These are phyloP conservation scores for Phocides pigmalion DNA, from an alignment of 1,140 invertebrate genomes.

Conservation along the genomic window DNA sequence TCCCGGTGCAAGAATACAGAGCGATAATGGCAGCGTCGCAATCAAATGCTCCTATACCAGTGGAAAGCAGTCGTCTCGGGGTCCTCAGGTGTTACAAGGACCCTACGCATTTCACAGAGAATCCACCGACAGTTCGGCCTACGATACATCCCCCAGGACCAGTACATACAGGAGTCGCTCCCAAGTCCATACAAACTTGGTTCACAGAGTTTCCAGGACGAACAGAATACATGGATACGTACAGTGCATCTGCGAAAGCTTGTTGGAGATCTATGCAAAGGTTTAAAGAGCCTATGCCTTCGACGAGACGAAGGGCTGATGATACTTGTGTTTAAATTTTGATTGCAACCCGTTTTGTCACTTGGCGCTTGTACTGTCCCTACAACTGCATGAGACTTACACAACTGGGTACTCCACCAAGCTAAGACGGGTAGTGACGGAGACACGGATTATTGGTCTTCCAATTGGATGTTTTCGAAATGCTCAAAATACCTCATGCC, in stretches of 20 bases:
- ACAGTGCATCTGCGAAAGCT: slow-evolving; percentile 83
- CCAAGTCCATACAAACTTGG: slow-evolving; percentile 78
- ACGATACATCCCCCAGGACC: slow-evolving; percentile 63
- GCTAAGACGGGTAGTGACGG: no score
- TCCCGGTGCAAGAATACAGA: slow-evolving; percentile 65
- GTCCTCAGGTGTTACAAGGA: slow-evolving; percentile 71
- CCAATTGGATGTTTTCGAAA: no score
- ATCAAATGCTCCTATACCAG: slow-evolving; percentile 64
- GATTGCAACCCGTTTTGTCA: no score
- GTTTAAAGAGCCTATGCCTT: slow-evolving; percentile 85
- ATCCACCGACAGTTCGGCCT: slow-evolving; percentile 58
- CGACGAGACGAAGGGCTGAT: slow-evolving; percentile 81
- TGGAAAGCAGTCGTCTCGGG: slow-evolving; percentile 66
- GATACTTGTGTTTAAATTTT: slow-evolving; percentile 75
- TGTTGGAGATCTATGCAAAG: slow-evolving; percentile 85
- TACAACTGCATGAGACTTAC: no score
- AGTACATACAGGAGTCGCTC: slow-evolving; percentile 64
- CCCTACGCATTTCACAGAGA: slow-evolving; percentile 65
- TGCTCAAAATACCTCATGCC: no score
- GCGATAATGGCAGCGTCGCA: slow-evolving; percentile 69
- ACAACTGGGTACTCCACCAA: no score
- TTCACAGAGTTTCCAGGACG: slow-evolving; percentile 81
- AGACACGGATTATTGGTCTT: no score
- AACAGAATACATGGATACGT: slow-evolving; percentile 85
- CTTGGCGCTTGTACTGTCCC: no score